Conservation (phyloP, 2,888 invertebrate genomes). For the Isoperla grammatica region DNA sequence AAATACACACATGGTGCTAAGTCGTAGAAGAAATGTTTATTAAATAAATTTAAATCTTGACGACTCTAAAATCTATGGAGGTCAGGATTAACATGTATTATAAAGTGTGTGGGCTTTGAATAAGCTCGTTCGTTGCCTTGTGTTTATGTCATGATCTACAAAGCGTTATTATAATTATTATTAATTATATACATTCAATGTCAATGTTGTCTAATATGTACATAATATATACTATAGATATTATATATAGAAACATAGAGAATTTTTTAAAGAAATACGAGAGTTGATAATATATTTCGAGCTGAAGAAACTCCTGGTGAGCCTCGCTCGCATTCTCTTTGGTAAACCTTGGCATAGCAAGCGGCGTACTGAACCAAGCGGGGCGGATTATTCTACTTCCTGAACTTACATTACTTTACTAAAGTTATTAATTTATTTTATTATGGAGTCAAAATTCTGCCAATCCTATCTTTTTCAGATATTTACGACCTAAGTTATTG, state of each 20-base stretch:
- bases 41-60: conserved; percentile 18
- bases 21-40: conserved; percentile 21
- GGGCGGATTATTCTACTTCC: too few species aligned
- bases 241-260: conserved; percentile 3
- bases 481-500: too few species aligned
- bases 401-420: too few species aligned
- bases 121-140: conserved; percentile 31
- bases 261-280: conserved; percentile 14
- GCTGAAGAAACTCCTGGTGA: too few species aligned
- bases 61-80: conserved; percentile 25
- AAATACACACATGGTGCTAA: conserved; percentile 29
- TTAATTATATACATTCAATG: conserved; percentile 21
- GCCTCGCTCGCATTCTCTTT: not conserved
- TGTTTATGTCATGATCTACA: conserved; percentile 26
- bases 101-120: conserved; percentile 25
- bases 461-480: too few species aligned
- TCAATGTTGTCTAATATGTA: conserved; percentile 26
- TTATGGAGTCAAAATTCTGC: too few species aligned
- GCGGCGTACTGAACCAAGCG: too few species aligned
- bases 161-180: conserved; percentile 22
- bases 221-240: conserved; percentile 22
- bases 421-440: too few species aligned
- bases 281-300: too few species aligned
- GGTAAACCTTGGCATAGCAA: not conserved
- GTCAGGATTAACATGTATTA: conserved; percentile 18